Evolutionary conservation across 2,797 vertebrate genomes (phyloP).

Genomic region (Brachyrhaphis roseni): DNA sequence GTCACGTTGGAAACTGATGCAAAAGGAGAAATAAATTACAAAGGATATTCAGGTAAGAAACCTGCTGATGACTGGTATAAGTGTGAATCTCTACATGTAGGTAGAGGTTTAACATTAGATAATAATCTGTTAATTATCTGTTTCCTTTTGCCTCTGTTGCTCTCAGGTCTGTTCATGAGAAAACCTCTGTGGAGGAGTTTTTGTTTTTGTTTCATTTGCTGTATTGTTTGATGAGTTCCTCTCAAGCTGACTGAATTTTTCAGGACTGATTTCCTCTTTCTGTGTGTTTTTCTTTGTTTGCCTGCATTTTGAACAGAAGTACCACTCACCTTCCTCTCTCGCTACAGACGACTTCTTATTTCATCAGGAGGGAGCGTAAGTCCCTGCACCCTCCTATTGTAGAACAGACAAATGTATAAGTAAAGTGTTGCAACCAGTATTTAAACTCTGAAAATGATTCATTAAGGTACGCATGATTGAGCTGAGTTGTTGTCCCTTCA

Average conservation of each 20-base stretch:
- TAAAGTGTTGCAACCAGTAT: neutral
- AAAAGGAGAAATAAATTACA: neutral
- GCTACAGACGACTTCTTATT: constrained; percentile 89
- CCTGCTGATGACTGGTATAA: constrained; percentile 1
- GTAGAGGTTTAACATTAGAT: neutral
- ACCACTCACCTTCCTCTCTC: constrained; percentile 86
- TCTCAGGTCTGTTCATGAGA: neutral
- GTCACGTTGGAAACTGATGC: neutral
- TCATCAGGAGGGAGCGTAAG: constrained; percentile 90
- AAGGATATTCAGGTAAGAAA: neutral
- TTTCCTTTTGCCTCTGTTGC: neutral
- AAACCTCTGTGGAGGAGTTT: neutral
- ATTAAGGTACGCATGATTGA: neutral
- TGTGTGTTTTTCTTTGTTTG: constrained; percentile 24
- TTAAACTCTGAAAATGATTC: constrained; percentile 3
- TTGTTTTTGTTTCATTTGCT: neutral
- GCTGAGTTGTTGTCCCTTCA: neutral
- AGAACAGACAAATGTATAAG: neutral
- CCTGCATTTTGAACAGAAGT: constrained; percentile 84
- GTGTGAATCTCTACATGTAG: neutral
- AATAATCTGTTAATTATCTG: neutral
- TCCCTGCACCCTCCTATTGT: constrained; percentile 6
- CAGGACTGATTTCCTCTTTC: constrained; percentile 53
- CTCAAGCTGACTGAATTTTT: constrained; percentile 7
- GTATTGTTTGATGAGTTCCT: constrained; percentile 60